A percentile compares a stretch with the other conserved stretches of the same genome.
Evolutionary conservation across 2,797 vertebrate species (phyloP).

Genomic region (Rallus crepitans): DNA sequence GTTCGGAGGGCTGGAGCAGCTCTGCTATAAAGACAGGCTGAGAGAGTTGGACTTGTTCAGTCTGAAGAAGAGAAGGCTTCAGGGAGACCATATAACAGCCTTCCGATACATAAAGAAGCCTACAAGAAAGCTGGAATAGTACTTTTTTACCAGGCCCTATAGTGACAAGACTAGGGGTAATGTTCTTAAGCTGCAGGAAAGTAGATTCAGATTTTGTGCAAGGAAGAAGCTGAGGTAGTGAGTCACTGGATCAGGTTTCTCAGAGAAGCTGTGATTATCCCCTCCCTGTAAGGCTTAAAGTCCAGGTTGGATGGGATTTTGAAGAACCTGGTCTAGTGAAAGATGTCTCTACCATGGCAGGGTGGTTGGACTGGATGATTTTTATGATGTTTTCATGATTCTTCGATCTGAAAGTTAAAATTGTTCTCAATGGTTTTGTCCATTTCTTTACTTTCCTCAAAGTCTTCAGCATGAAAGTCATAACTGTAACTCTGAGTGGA

Average conservation of each 20-base stretch:
- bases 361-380: background rate
- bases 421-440: accelerated
- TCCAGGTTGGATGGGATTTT: accelerated
- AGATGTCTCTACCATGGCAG: background rate
- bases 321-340: background rate
- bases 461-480: background rate
- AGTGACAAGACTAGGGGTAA: accelerated
- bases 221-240: background rate
- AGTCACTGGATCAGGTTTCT: background rate
- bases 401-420: background rate
- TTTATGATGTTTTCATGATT: background rate
- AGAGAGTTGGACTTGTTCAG: accelerated
- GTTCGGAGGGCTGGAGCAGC: accelerated
- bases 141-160: background rate
- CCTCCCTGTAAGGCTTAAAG: accelerated
- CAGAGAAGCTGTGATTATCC: background rate
- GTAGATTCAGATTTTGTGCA: accelerated
- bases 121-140: background rate
- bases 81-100: accelerated
- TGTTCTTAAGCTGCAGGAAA: background rate
- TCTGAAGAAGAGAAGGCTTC: background rate
- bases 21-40: background rate
- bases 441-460: background rate
- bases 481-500: background rate
- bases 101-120: background rate